Evolutionary conservation across 2,888 invertebrate species (phyloP).

Genomic region (Aradus depressus): DNA sequence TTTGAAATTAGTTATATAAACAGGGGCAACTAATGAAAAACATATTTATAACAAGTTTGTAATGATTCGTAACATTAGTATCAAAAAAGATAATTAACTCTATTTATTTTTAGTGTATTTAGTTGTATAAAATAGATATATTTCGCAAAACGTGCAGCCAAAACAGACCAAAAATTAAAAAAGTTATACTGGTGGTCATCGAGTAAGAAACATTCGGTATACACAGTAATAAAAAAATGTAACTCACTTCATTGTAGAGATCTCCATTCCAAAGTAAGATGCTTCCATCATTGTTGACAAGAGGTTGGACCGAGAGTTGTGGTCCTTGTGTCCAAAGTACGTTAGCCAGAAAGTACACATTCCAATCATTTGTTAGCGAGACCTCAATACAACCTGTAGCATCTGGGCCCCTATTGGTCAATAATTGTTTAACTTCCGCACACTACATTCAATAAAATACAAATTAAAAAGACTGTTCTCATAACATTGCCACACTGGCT

Average conservation of each 20-base stretch:
- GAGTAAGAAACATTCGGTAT: too few species aligned
- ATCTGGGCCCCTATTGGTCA: slow-evolving; percentile 24
- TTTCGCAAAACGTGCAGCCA: background rate
- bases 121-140: background rate
- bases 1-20: too few species aligned
- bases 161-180: background rate
- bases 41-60: too few species aligned
- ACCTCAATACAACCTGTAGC: slow-evolving; percentile 6
- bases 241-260: slow-evolving; percentile 55
- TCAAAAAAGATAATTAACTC: too few species aligned
- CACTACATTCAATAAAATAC: too few species aligned
- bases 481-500: too few species aligned
- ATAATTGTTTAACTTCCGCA: background rate
- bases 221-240: too few species aligned
- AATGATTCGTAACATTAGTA: too few species aligned
- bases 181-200: background rate
- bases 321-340: slow-evolving; percentile 80
- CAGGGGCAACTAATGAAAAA: too few species aligned
- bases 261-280: slow-evolving; percentile 83
- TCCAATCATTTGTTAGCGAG: slow-evolving; percentile 18
- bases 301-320: slow-evolving; percentile 54
- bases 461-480: too few species aligned
- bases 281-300: slow-evolving; percentile 45
- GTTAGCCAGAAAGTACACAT: slow-evolving; percentile 37
- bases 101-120: too few species aligned